Evolutionary conservation across 2,888 invertebrate species (phyloP), one percentile per base, ranked within the genome.

Genomic region (Lasiommata megera): DNA sequence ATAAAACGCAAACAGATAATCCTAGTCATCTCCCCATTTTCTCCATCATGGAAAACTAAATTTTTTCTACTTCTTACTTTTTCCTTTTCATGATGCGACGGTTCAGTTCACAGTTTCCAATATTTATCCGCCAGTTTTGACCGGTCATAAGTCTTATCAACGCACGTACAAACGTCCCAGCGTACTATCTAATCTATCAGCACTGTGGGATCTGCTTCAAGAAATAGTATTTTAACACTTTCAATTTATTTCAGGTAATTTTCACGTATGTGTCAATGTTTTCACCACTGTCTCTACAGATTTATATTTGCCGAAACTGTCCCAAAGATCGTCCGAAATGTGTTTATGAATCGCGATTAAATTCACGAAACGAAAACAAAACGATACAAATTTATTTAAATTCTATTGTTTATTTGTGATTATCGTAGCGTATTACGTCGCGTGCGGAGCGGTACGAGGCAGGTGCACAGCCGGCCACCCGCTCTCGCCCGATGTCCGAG

Each of bases 401-500:
- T 71, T 76, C 60, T 72, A 72, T 79, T 70, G 31, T 77, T n/a
- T 84, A 83, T 86, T 88, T 85, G 82, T 79, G 75, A 80, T 77
- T 65, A 70, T 78, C 68, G 75, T 72, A 72, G 73, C 73, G 74
- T 69, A 82, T 77, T 77, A 79, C 79, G 84, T 84, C 74, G 82
- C 77, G 84, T 81, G 79, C 78, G 73, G 78, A 81, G 69, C 80
- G 81, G 77, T 79, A 77, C 76, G 76, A 73, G 80, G 84, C 88
- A 88, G 88, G 88, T 85, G 88, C 84, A 74, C 84, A 82, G 84
- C 84, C 87, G 83, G 83, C 84, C 90, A 87, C 88, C 91, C 88
- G 89, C 90, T 88, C 91, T 85, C 88, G 91, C 86, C 90, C 88
- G 91, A 75, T 91, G 91, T 91, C 91, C 91, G 88, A 90, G 88